Evolutionary conservation across 2,797 vertebrate species (phyloP).

Genomic region (Mus caroli): DNA sequence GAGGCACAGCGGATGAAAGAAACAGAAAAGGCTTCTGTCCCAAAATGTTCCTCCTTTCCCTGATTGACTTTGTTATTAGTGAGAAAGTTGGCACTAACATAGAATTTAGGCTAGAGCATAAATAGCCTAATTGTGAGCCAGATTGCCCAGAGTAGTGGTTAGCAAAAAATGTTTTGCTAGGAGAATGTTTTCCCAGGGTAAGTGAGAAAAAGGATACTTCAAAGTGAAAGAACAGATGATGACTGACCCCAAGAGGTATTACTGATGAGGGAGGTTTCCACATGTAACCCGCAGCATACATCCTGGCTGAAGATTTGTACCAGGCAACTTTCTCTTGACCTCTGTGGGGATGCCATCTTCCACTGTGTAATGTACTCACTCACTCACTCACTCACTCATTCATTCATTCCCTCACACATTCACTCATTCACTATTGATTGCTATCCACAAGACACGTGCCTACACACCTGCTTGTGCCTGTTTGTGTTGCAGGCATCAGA

Average conservation of each 20-base stretch:
- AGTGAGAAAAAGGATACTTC: not conserved
- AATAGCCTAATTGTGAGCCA: not conserved
- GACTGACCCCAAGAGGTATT: not conserved
- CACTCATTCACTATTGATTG: not conserved
- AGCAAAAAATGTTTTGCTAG: not conserved
- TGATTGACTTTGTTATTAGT: not conserved
- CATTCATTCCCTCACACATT: not conserved
- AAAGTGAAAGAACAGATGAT: not conserved
- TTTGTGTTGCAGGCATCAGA: not conserved
- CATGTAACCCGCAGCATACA: not conserved
- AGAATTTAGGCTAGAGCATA: slow-evolving; percentile 22
- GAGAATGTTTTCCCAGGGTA: no score
- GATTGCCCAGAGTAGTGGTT: not conserved
- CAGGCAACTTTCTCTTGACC: not conserved
- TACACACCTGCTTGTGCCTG: not conserved
- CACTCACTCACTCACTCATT: no score
- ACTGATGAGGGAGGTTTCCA: fast-evolving
- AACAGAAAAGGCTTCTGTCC: not conserved
- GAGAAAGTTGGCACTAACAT: not conserved
- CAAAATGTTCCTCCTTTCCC: not conserved
- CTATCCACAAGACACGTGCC: not conserved
- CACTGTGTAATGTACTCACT: not conserved
- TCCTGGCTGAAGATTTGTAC: not conserved
- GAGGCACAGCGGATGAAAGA: not conserved
- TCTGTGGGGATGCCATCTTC: not conserved